Conservation (phyloP, 2,797 vertebrate genomes). For the Hapalemur alaotrensis region DNA sequence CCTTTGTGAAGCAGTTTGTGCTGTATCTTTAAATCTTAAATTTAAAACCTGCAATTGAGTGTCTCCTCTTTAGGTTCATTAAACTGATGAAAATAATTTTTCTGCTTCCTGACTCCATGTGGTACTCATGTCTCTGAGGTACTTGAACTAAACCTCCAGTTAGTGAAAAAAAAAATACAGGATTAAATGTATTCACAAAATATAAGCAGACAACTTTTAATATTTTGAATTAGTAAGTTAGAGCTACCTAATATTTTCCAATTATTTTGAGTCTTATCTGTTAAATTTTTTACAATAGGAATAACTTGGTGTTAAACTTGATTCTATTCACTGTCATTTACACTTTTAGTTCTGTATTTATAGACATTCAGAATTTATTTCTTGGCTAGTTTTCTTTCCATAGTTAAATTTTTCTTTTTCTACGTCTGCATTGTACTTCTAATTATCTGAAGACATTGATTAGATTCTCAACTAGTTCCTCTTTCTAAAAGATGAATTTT, state of each 20-base stretch:
- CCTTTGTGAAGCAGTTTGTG: constrained; percentile 21
- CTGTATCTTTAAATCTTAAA: constrained; percentile 33
- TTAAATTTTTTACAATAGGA: constrained; percentile 15
- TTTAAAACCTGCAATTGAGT: constrained; percentile 35
- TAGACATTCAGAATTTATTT: not conserved
- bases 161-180: not conserved
- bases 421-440: constrained; percentile 25
- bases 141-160: not conserved
- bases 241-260: constrained; percentile 29
- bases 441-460: constrained; percentile 9
- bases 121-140: not conserved
- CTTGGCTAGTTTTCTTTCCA: not conserved
- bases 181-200: constrained; percentile 19
- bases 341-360: not conserved
- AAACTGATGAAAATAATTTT: constrained; percentile 38
- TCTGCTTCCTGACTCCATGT: constrained; percentile 7
- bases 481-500: constrained; percentile 43
- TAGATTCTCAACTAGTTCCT: constrained; percentile 52
- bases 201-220: constrained; percentile 3
- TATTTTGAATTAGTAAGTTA: constrained; percentile 40
- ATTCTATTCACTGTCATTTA: constrained; percentile 4
- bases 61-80: not conserved
- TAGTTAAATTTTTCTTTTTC: not conserved
- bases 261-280: constrained; percentile 4
- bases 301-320: not conserved